Percentiles rank a stretch among this genome's conserved stretches.
Evolutionary conservation across 2,888 invertebrate species (phyloP).

Genomic region (Hyles lineata): DNA sequence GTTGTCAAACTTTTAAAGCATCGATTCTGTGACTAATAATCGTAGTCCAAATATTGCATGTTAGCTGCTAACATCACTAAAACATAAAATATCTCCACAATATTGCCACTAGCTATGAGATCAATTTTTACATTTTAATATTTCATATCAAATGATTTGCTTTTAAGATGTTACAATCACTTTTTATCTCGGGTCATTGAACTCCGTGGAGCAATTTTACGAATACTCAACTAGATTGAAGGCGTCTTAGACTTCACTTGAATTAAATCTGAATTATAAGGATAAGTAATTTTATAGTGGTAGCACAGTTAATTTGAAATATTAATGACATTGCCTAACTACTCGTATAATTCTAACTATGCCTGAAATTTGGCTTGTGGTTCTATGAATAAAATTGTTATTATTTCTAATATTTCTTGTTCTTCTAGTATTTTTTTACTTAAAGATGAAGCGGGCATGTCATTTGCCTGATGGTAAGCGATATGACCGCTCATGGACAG

Average conservation of each 20-base stretch:
- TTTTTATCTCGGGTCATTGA: conserved; percentile 30
- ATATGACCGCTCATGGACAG: no score
- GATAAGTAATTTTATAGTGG: no score
- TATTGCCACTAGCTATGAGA: conserved; percentile 5
- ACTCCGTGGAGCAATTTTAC: not conserved
- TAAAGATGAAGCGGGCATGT: no score
- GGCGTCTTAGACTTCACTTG: not conserved
- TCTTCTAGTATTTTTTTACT: no score
- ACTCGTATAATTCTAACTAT: no score
- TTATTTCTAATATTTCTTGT: not conserved
- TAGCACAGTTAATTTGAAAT: no score
- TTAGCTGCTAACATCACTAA: not conserved
- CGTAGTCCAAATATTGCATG: not conserved
- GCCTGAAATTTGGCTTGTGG: no score
- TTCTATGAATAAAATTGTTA: not conserved
- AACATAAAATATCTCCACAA: not conserved
- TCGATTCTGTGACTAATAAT: not conserved
- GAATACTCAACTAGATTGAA: not conserved
- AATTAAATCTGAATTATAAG: not conserved
- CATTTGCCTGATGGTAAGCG: no score
- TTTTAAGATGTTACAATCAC: conserved; percentile 4
- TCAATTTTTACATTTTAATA: not conserved
- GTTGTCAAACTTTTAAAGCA: not conserved
- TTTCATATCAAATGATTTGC: conserved; percentile 16
- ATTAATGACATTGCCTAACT: no score